Base-by-base conservation (phyloP, 2,888 invertebrate genomes). In the Schizotus pectinicornis region DNA sequence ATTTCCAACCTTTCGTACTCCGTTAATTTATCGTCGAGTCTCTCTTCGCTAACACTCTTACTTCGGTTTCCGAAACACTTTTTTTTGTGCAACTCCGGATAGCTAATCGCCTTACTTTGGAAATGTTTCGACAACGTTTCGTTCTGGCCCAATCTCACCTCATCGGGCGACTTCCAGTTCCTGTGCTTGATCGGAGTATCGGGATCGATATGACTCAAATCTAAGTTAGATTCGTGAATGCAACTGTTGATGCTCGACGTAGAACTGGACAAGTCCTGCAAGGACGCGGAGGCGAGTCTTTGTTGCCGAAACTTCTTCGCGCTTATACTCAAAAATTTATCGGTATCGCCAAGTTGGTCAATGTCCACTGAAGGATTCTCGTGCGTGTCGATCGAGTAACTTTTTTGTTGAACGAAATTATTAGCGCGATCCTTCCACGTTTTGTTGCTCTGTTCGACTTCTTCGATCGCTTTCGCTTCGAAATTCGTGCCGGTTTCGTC, bases 71-170 rank as follows among this genome's bases (percentile, higher is more conserved):
- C 62, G 8, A 32, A 42, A 1, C 62, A 56, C 32, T 60, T 68
- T 30, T 62, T 56, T 55, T 68, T 69, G 53, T 67, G 70, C 38
- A 77, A 65, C 49, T 72, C 68, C 9, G 79, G 77, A 49, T 76
- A 76, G 60, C 79, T 79, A 8, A 68, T 69, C 7, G 78, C 73
- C 53, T 73, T 74, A 64, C 80, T 77, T 66, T 88, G 83, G 65
- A 90, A 91, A 75, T 87, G 89, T 72, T 87, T 86, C 0, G 89
- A 83, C 56, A 91, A 79, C 36, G 87, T 88, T 56, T 87, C 88
- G 0, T 91, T 90, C 75, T 87, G 64, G 0, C 88, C 87, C 12
- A 88, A 84, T 54, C 88, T 79, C 48, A 86, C 86, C 67, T 88
- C 88, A 66, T 88, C 88, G 0, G 89, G 88, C 0, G 88, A 88